A percentile compares a stretch with the other conserved stretches of the same genome.
Conservation (phyloP, 2,888 invertebrate genomes). For the Linhomoeus sp. region DNA sequence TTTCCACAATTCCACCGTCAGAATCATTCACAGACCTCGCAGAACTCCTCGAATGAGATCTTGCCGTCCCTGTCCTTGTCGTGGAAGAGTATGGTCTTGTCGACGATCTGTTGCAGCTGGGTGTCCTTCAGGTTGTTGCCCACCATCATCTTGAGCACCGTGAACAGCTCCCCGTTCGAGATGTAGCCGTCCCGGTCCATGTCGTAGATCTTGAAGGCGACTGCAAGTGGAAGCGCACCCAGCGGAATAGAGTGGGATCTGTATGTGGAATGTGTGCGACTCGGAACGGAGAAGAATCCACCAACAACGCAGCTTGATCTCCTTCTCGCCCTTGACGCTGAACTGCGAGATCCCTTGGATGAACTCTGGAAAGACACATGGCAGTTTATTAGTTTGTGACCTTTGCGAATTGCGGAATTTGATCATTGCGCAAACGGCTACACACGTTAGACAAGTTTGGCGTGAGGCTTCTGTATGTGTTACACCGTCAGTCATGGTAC, state of each 20-base stretch:
- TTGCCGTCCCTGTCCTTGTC: constrained; percentile 98
- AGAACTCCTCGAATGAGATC: constrained; percentile 96
- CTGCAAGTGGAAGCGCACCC: constrained; percentile 13
- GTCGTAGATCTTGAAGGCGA: constrained; percentile 89
- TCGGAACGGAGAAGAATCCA: too few species aligned
- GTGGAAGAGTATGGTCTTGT: constrained; percentile 96
- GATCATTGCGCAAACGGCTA: background rate
- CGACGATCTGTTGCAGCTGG: constrained; percentile 96
- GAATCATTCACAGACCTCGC: constrained; percentile 92
- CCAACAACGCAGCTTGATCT: constrained; percentile 70
- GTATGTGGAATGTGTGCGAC: background rate
- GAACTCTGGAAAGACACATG: constrained; percentile 48
- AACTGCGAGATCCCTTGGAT: constrained; percentile 98
- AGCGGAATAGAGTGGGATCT: background rate
- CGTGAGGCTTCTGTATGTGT: background rate
- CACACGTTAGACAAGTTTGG: background rate
- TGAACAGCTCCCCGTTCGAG: constrained; percentile 71
- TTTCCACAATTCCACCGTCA: constrained; percentile 98
- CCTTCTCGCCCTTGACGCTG: constrained; percentile 97
- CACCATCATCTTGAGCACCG: constrained; percentile 41
- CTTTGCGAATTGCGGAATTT: background rate
- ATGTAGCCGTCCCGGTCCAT: constrained; percentile 99
- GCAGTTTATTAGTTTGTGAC: background rate
- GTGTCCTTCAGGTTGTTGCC: constrained; percentile 98
- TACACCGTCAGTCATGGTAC: too few species aligned